phyloP scores from a whole-genome alignment of 2,797 vertebrate genomes.

The Delichon dasypus region DNA sequence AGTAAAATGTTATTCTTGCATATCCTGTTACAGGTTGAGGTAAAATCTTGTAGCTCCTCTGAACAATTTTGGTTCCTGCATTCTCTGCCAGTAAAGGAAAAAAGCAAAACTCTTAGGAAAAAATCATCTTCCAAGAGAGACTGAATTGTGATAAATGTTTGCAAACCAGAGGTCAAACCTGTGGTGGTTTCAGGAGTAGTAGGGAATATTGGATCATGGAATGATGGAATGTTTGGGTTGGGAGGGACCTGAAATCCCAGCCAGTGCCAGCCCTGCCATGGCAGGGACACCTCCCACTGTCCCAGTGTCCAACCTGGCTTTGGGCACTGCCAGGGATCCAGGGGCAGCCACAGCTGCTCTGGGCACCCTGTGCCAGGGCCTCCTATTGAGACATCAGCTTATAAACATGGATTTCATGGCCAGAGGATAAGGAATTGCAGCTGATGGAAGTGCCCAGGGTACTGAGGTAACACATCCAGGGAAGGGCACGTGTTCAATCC shows the following conservation, averaged over 20 bases:
- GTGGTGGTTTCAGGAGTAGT: background rate
- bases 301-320: background rate
- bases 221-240: background rate
- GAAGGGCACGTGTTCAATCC: background rate
- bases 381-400: background rate
- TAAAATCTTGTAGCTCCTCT: background rate
- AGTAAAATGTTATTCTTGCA: background rate
- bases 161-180: background rate
- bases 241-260: rapidly evolving
- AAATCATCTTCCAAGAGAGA: background rate
- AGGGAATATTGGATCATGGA: background rate
- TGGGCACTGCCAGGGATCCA: background rate
- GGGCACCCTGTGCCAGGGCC: background rate
- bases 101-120: background rate
- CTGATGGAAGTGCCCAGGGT: background rate
- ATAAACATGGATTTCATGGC: background rate
- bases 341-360: background rate
- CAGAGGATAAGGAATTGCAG: background rate
- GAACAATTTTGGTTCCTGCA: background rate
- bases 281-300: background rate
- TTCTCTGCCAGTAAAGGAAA: background rate
- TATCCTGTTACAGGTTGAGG: background rate
- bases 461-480: background rate
- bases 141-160: background rate
- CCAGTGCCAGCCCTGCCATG: background rate